These are phyloP conservation scores for Falco columbarius DNA, from an alignment of 2,797 vertebrate genomes.

Conservation along the genomic window DNA sequence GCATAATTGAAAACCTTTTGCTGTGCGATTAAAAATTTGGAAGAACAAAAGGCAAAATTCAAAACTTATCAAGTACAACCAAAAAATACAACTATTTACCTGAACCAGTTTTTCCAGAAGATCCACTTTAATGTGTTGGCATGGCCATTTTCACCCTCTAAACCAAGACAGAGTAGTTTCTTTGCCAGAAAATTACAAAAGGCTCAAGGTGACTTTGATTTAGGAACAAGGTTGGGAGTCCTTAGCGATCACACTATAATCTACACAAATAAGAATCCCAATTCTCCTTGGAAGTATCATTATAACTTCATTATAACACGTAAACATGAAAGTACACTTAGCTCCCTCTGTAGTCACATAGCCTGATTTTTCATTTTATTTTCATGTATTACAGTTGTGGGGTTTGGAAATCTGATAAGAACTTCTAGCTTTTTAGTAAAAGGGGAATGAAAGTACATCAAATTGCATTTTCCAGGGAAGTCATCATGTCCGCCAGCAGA, in stretches of 20 bases:
- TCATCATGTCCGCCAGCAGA: background rate
- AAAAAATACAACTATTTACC: background rate
- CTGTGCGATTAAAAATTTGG: background rate
- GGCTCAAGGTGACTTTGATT: background rate
- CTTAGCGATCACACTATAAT: background rate
- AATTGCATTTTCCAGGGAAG: background rate
- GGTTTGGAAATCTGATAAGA: background rate
- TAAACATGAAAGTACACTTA: background rate
- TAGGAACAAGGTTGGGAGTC: background rate
- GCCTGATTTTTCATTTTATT: background rate
- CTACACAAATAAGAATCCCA: background rate
- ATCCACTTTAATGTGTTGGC: background rate
- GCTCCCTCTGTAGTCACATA: background rate
- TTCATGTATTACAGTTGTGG: background rate
- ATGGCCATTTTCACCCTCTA: background rate
- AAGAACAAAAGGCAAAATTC: background rate
- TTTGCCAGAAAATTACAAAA: conserved; percentile 44
- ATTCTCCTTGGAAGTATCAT: background rate
- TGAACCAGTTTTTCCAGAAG: conserved; percentile 22
- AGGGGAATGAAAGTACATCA: background rate
- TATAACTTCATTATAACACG: background rate
- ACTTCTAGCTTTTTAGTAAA: background rate
- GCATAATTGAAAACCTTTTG: background rate
- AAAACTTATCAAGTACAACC: background rate
- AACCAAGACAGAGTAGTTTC: conserved; percentile 1